Evolutionary conservation across 2,797 vertebrate genomes (phyloP).

Genomic region (Sebastes matsubarae): DNA sequence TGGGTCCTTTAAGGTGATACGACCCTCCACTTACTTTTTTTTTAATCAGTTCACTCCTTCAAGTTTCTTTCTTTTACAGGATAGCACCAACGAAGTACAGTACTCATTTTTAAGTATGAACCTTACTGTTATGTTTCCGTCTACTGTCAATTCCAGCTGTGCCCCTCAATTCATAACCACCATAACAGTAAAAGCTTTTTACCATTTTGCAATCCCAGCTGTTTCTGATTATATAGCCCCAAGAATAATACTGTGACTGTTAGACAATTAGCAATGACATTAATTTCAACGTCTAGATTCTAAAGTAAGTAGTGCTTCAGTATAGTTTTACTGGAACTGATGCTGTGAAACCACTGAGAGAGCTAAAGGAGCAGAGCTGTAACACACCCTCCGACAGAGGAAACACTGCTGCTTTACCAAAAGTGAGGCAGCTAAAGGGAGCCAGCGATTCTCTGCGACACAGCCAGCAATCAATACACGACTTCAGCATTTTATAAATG

Average conservation of each 20-base stretch:
- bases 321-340: neutral
- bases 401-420: conserved; percentile 10
- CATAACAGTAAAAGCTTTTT: neutral
- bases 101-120: neutral
- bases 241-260: neutral
- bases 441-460: conserved; percentile 81
- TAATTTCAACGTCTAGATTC: neutral
- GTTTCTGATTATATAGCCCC: neutral
- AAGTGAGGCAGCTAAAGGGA: conserved; percentile 35
- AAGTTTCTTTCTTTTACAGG: neutral
- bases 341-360: neutral
- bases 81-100: neutral
- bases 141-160: neutral
- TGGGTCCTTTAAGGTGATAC: neutral
- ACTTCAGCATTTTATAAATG: conserved; percentile 86
- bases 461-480: conserved; percentile 86
- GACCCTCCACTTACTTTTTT: neutral
- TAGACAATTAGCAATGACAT: neutral
- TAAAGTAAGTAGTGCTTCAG: neutral
- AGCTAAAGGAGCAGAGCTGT: neutral
- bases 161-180: neutral
- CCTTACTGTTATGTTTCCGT: neutral
- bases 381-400: neutral
- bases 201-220: neutral
- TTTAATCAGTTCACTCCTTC: neutral